Evolutionary conservation across 2,888 invertebrate genomes (phyloP).

Genomic region (Exephanes ischioxanthus): DNA sequence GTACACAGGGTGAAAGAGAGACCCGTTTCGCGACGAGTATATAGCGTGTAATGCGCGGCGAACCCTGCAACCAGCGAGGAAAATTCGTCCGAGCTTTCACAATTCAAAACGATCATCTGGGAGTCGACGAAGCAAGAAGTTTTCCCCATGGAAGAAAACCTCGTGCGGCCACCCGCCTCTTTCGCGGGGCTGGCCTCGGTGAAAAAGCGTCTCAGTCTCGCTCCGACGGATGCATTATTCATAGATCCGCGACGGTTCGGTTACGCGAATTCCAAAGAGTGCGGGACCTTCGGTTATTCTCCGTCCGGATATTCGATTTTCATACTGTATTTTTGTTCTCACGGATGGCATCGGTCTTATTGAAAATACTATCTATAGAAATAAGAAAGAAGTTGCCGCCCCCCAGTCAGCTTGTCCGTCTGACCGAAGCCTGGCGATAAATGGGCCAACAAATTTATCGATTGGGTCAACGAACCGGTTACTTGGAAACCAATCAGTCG

Average conservation of each 20-base stretch:
- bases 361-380: not conserved
- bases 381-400: too few species aligned
- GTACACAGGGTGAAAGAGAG: not conserved
- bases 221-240: slow-evolving; percentile 11
- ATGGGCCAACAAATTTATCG: too few species aligned
- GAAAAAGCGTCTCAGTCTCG: slow-evolving; percentile 10
- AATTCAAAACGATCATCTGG: slow-evolving; percentile 27
- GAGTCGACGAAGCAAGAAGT: slow-evolving; percentile 23
- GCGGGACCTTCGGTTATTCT: slow-evolving; percentile 11
- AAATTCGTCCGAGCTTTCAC: slow-evolving; percentile 26
- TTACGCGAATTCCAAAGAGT: slow-evolving; percentile 12
- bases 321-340: slow-evolving; percentile 10
- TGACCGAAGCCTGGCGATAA: too few species aligned
- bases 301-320: slow-evolving; percentile 8
- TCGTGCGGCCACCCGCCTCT: not conserved
- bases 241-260: slow-evolving; percentile 8
- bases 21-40: not conserved
- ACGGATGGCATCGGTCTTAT: not conserved
- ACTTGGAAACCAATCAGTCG: too few species aligned
- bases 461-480: too few species aligned
- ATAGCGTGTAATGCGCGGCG: slow-evolving; percentile 16
- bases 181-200: not conserved
- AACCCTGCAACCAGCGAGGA: slow-evolving; percentile 15
- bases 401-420: too few species aligned
- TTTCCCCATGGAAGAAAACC: not conserved